Base-by-base conservation (phyloP, 2,797 vertebrate species). In the Poeciliopsis gracilis region DNA sequence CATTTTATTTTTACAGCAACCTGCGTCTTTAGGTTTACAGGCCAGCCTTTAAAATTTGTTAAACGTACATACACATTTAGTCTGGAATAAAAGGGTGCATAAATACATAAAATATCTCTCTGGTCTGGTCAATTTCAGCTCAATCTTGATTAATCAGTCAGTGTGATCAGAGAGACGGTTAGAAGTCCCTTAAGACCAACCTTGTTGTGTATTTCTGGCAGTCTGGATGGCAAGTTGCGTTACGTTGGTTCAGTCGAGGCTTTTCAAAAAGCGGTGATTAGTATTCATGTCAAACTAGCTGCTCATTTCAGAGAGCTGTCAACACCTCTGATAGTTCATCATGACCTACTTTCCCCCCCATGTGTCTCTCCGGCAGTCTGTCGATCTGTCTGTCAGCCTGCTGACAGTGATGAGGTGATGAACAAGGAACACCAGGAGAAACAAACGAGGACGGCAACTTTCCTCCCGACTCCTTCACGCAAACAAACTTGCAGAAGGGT, bases 261-360 rank as follows among this genome's bases (percentile, higher is more conserved):
- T 82, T 87, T 80, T 80, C 78, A 72, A 84, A 84, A 86, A 84
- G 76, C 77, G 2, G 82, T 84, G 89, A 93, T 95, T 91, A 92
- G 91, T 85, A 94, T 94, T 92, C 90, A 80, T 85, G 88, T 89
- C 89, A 85, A 91, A 91, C 80, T 86, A 82, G 89, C 79, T 90
- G 91, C 89, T 92, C 88, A 87, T 92, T 91, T 91, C 87, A 86
- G 89, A 77, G 90, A 82, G 90, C 91, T 91, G 91, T 92, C 92
- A 89, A 89, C 80, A 78, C 84, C 87, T 90, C 92, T 83, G 90
- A 92, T 85, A 81, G 74, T 86, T 93, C 89, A 90, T 93, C 92
- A 82, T 92, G 92, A 93, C 93, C 93, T 89, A 93, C 81, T 94
- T 93, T 90, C 70, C 81, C 82, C 82, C 51, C 51, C 23, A 78